These are phyloP conservation scores for Drosophila suzukii DNA, from an alignment of 1,140 invertebrate genomes.

Conservation along the genomic window DNA sequence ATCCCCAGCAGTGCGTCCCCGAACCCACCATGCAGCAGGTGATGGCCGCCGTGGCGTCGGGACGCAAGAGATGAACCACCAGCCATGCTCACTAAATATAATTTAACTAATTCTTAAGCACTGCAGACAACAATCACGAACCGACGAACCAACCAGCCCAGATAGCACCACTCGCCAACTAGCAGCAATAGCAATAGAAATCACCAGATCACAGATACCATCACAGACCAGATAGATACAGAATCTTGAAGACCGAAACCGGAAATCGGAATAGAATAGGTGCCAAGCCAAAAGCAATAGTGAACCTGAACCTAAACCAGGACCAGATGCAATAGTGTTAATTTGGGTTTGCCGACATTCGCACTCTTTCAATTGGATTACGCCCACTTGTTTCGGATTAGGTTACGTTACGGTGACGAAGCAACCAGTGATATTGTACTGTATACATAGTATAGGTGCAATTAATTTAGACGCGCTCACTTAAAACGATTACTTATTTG, in stretches of 20 bases:
- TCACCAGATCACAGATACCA: constrained; percentile 6
- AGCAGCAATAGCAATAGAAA: constrained; percentile 55
- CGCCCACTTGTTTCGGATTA: constrained; percentile 76
- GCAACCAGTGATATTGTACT: constrained; percentile 85
- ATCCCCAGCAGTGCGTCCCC: constrained; percentile 93
- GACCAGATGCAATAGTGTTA: constrained; percentile 37
- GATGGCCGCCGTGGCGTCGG: constrained; percentile 90
- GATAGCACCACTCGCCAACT: constrained; percentile 63
- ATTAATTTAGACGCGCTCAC: constrained; percentile 84
- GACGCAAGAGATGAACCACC: constrained; percentile 88
- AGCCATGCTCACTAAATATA: constrained; percentile 84
- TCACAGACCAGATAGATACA: constrained; percentile 11
- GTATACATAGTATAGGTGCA: constrained; percentile 85
- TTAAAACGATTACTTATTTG: constrained; percentile 73
- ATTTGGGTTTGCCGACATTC: constrained; percentile 52
- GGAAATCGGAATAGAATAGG: constrained; percentile 35
- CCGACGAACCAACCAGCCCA: constrained; percentile 58
- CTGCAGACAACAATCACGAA: constrained; percentile 80
- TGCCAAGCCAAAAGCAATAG: constrained; percentile 53
- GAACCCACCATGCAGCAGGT: constrained; percentile 95
- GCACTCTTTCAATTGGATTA: constrained; percentile 73
- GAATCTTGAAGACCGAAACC: constrained; percentile 37
- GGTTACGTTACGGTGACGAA: constrained; percentile 83
- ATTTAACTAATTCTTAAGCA: constrained; percentile 83
- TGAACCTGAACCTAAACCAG: constrained; percentile 11